Evolutionary conservation across 2,797 vertebrate species (phyloP).

Genomic region (Chromobotia macracanthus): DNA sequence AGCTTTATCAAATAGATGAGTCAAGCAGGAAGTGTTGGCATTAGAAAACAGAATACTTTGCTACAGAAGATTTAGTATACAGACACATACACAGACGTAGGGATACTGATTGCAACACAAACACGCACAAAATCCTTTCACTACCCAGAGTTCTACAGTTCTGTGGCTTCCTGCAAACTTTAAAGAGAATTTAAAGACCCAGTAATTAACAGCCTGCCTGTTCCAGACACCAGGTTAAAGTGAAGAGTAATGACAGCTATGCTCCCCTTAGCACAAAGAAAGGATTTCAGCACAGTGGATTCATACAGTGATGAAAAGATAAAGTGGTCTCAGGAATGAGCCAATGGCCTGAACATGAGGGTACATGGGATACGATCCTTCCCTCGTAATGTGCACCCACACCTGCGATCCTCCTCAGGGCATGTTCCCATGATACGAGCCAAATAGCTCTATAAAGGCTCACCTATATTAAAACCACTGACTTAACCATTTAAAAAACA

Average conservation of each 20-base stretch:
- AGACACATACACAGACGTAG: not conserved
- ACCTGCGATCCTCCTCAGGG: conserved; percentile 78
- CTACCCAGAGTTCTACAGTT: conserved; percentile 7
- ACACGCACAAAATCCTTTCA: not conserved
- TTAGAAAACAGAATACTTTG: not conserved
- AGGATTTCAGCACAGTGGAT: conserved; percentile 60
- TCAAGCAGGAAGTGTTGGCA: conserved; percentile 38
- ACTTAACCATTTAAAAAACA: conserved; percentile 27
- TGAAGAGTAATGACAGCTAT: conserved; percentile 63
- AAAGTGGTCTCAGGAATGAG: conserved; percentile 78
- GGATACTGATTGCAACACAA: conserved; percentile 28
- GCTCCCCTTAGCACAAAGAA: conserved; percentile 64
- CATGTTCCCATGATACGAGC: conserved; percentile 78
- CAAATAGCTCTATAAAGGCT: conserved; percentile 68
- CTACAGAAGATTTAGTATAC: not conserved
- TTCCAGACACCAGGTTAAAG: conserved; percentile 43
- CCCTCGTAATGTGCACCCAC: conserved; percentile 63
- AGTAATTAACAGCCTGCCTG: conserved; percentile 32
- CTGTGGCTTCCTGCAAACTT: conserved; percentile 61
- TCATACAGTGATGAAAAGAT: conserved; percentile 73
- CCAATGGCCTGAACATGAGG: conserved; percentile 73
- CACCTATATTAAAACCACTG: conserved; percentile 58
- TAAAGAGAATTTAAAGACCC: conserved; percentile 61
- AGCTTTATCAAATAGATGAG: conserved; percentile 27
- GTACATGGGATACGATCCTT: conserved; percentile 57